Base-by-base conservation (phyloP, 2,888 invertebrate species). In the Drosophila meridionalis region DNA sequence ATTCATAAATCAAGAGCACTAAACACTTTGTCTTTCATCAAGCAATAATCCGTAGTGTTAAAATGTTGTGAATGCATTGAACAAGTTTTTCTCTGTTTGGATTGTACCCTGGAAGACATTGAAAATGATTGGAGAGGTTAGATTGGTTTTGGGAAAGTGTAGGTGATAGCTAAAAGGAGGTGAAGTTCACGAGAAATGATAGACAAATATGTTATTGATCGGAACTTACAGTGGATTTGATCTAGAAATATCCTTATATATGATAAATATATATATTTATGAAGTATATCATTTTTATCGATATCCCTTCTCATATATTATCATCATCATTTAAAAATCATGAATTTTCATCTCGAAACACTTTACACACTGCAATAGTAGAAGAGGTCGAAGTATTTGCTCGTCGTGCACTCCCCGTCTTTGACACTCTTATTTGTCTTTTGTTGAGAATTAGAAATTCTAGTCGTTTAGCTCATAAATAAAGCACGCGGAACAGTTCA, bases 1-100 rank as follows among this genome's bases (percentile, higher is more conserved):
- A 53, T 59, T 45, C 73, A 88, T 89, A 82, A 87, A 87, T 84
- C 90, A 85, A 61, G 65, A 40, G 8, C 45, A 52, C 74, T 66
- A 73, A 85, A 66, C 72, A 82, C 72, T 69, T 61, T 73, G 75
- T 62, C 57, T 72, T 82, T 87, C 82, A 80, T 74, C 71, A 64
- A 80, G 58, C 68, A 61, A 74, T 78, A 69, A 86, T 72, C 69
- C 76, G 47, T 52, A 28, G 77, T 63, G 76, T 69, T 76, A 62
- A 62, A 56, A 62, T 75, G 26, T 58, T 61, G 26, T 60, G 53
- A 52, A 47, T 50, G 36, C 36, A 47, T 66, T 38, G 36, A 28
- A 14, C 26, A 32, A 9, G 32, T n/a, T 50, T 50, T 30, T 30
- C 48, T 11, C 47, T 9, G 8, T 50, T 14, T 12, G 4, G 1